A percentile compares a stretch with the other conserved stretches of the same genome.
These are phyloP conservation scores for Lottia scabra DNA, from an alignment of 2,888 invertebrate species.

Conservation along the genomic window DNA sequence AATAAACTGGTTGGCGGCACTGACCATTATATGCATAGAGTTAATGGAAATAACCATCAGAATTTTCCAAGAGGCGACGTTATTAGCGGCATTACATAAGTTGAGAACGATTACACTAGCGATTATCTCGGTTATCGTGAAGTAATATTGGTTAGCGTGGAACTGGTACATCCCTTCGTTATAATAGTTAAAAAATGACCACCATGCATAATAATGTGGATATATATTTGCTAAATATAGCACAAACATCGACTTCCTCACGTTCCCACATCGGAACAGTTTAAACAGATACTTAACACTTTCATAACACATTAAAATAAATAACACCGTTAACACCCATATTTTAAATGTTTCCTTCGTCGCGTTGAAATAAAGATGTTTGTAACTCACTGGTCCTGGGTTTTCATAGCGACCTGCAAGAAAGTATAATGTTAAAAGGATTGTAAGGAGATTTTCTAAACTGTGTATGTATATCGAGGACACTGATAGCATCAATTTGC, in stretches of 20 bases:
- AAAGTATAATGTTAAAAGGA: too few relatives aligned
- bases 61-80: conserved; percentile 39
- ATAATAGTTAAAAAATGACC: conserved; percentile 51
- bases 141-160: conserved; percentile 48
- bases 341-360: conserved; percentile 40
- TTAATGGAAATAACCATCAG: conserved; percentile 44
- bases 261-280: conserved; percentile 13
- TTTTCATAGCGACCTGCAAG: conserved; percentile 49
- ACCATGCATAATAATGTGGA: conserved; percentile 61
- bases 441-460: too few relatives aligned
- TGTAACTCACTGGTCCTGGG: conserved; percentile 41
- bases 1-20: conserved; percentile 52
- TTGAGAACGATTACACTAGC: conserved; percentile 42
- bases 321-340: conserved; percentile 35
- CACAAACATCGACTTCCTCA: conserved; percentile 38
- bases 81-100: conserved; percentile 34
- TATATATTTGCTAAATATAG: conserved; percentile 44
- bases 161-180: conserved; percentile 52
- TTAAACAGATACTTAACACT: conserved; percentile 33
- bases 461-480: too few relatives aligned
- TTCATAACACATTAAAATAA: conserved; percentile 41
- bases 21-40: conserved; percentile 47
- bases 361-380: conserved; percentile 55
- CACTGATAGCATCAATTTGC: too few relatives aligned
- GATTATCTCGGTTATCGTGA: conserved; percentile 49